Evolutionary conservation across 2,113 vertebrate genomes (phyloP), one percentile per base, ranked within the genome.

Genomic region (Apodemus speciosus): DNA sequence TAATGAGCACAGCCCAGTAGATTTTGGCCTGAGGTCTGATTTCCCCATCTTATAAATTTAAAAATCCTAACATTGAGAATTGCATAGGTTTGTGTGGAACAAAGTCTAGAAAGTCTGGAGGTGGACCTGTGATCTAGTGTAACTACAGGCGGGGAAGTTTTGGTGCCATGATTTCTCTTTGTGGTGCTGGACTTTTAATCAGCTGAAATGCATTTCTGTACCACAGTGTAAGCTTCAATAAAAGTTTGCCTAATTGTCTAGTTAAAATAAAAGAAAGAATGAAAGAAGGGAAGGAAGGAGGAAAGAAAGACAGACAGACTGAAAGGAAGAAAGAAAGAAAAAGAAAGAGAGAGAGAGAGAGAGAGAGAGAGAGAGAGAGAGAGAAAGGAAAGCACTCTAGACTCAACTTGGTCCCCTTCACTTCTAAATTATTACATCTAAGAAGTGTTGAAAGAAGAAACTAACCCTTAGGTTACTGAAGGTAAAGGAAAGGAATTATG

Each of bases 171-270:
- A 98, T 97, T 98, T 98, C 90, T 97, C 97, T 98, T 96, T 79
- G 80, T 98, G 97, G 97, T 98, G 98, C 98, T 98, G 98, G 98
- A 98, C 97, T 98, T 38, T 98, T 97, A 97, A 98, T 98, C 96
- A 97, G 97, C 98, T 96, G 75, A 98, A 97, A 97, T 98, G 97
- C 98, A 97, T 96, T 98, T 98, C 98, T 98, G 98, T 98, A 98
- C 97, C 98, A 97, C 97, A 98, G 95, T 97, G 98, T 98, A 98
- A 96, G 98, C 98, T 98, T 98, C 98, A 99, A 98, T 99, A 98
- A 99, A 98, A 97, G 96, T 98, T 98, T 56, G 98, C 98, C 98
- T 98, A 97, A 96, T 98, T 98, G 93, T 98, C 96, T 95, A 97
- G 95, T 94, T 90, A 92, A 43, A 25, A 73, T 2, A 62, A 60